A percentile compares a stretch with the other conserved stretches of the same genome.
phyloP scores from a whole-genome alignment of 2,888 invertebrate genomes.

The Chrysolina haemoptera region DNA sequence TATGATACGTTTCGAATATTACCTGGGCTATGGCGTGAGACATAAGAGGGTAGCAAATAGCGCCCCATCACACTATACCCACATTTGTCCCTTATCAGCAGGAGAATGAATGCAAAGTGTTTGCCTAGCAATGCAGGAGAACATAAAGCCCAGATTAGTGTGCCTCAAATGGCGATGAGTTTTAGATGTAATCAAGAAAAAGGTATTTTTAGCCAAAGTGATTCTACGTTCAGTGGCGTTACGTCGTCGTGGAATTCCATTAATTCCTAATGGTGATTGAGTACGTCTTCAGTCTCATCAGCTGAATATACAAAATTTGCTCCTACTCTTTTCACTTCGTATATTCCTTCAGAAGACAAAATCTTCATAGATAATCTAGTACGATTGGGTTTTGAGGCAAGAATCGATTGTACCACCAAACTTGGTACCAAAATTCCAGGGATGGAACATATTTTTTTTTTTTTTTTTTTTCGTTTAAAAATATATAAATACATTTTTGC shows the following conservation, averaged over 20 bases:
- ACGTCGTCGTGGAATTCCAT: neutral
- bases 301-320: neutral
- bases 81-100: constrained; percentile 44
- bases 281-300: neutral
- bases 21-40: neutral
- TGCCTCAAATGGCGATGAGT: constrained; percentile 28
- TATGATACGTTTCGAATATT: neutral
- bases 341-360: too few species aligned
- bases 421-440: too few species aligned
- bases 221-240: constrained; percentile 24
- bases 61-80: constrained; percentile 39
- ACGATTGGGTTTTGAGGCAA: too few species aligned
- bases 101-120: constrained; percentile 47
- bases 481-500: too few species aligned
- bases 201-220: constrained; percentile 37
- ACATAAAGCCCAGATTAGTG: constrained; percentile 42
- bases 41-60: constrained; percentile 38
- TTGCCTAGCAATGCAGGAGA: constrained; percentile 33
- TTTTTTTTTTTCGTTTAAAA: too few species aligned
- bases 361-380: too few species aligned
- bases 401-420: too few species aligned
- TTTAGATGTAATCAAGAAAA: constrained; percentile 39
- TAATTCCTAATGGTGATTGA: constrained; percentile 4
- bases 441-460: too few species aligned
- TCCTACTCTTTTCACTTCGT: too few species aligned